phyloP scores from a whole-genome alignment of 2,888 invertebrate genomes.

The Tachystola acroxantha region DNA sequence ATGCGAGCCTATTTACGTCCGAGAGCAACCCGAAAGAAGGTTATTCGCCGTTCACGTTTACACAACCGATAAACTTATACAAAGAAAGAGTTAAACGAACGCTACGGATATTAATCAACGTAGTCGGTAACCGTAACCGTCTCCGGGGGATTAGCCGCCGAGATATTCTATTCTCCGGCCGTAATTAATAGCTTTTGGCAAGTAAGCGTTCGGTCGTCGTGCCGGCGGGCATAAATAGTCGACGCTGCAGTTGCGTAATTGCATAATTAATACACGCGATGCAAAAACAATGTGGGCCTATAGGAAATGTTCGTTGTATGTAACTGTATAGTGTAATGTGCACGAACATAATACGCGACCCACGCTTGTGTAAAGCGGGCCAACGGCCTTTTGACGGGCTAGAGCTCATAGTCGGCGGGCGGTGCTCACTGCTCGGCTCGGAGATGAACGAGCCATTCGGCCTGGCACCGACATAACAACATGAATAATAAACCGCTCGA shows the following conservation, averaged over 20 bases:
- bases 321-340: conserved; percentile 49
- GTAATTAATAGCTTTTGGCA: conserved; percentile 77
- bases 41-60: conserved; percentile 53
- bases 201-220: conserved; percentile 52
- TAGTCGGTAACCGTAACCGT: conserved; percentile 71
- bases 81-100: conserved; percentile 66
- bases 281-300: conserved; percentile 48
- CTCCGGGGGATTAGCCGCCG: conserved; percentile 68
- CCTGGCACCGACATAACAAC: conserved; percentile 35
- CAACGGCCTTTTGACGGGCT: conserved; percentile 54
- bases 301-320: conserved; percentile 45
- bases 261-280: conserved; percentile 57
- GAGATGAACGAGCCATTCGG: conserved; percentile 34
- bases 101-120: conserved; percentile 70
- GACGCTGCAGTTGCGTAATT: conserved; percentile 62
- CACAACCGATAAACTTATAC: conserved; percentile 53
- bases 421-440: conserved; percentile 14
- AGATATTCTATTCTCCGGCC: conserved; percentile 71
- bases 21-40: conserved; percentile 59
- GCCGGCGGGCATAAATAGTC: conserved; percentile 51
- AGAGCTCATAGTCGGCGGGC: conserved; percentile 35
- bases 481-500: conserved; percentile 32
- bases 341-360: conserved; percentile 50
- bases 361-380: conserved; percentile 56
- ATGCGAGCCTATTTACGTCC: conserved; percentile 55